phyloP scores from a whole-genome alignment of 2,113 vertebrate species.

The Gopherus flavomarginatus region DNA sequence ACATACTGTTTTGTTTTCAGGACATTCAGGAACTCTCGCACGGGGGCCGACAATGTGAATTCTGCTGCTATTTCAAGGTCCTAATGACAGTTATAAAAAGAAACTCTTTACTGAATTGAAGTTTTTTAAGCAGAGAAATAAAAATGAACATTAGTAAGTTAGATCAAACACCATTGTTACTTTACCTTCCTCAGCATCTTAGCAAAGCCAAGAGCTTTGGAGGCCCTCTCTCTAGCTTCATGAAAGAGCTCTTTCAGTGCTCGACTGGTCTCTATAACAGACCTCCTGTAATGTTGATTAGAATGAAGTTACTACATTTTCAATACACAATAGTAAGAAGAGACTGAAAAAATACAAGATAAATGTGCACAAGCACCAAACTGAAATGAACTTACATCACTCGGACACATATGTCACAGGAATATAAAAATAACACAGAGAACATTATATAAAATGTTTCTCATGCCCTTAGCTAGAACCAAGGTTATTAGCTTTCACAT shows the following conservation, averaged over 20 bases:
- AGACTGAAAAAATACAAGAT: not conserved
- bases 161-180: not conserved
- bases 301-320: not conserved
- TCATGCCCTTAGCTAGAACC: not conserved
- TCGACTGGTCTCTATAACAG: constrained; percentile 95
- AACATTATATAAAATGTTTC: not conserved
- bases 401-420: not conserved
- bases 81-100: constrained; percentile 77
- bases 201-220: constrained; percentile 97
- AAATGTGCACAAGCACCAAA: not conserved
- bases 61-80: constrained; percentile 97
- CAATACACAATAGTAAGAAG: not conserved
- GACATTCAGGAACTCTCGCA: constrained; percentile 84
- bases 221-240: constrained; percentile 95
- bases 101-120: constrained; percentile 22
- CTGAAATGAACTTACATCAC: not conserved
- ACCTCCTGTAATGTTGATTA: constrained; percentile 82
- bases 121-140: not conserved
- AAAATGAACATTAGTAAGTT: not conserved
- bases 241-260: constrained; percentile 98
- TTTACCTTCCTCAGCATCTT: constrained; percentile 98
- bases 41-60: constrained; percentile 89
- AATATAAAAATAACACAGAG: not conserved
- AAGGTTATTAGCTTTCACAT: not conserved
- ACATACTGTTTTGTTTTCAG: constrained; percentile 89